A percentile compares a stretch with the other conserved stretches of the same genome.
Evolutionary conservation across 2,888 invertebrate species (phyloP).

Genomic region (Netelia virgata): DNA sequence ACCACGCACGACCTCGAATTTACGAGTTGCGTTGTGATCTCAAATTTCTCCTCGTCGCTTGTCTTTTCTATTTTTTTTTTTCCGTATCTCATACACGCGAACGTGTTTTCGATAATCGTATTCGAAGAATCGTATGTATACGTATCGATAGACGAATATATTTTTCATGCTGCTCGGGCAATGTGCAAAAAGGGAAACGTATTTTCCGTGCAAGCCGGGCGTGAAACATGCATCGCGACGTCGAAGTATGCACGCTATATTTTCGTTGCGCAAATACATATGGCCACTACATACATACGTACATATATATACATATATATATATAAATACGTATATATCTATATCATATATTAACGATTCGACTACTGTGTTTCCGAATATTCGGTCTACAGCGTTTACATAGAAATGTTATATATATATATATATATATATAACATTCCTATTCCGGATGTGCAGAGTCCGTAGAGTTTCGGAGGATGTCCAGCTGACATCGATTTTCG

Average conservation of each 20-base stretch:
- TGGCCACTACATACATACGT: slow-evolving; percentile 6
- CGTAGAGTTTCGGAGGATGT: slow-evolving; percentile 51
- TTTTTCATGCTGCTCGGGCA: neutral
- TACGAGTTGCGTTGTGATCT: neutral
- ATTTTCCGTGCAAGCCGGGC: slow-evolving; percentile 67
- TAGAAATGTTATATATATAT: neutral
- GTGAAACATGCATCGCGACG: slow-evolving; percentile 28
- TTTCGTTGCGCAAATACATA: slow-evolving; percentile 13
- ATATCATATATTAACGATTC: slow-evolving; percentile 21
- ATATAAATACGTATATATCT: neutral
- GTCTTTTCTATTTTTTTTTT: neutral
- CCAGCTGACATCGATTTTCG: slow-evolving; percentile 76
- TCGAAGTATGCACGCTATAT: slow-evolving; percentile 22
- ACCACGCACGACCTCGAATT: neutral
- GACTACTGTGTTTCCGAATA: slow-evolving; percentile 67
- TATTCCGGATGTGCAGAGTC: slow-evolving; percentile 48
- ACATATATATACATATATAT: too few species aligned
- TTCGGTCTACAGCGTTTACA: slow-evolving; percentile 61
- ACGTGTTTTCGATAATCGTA: neutral
- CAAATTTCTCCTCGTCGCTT: neutral
- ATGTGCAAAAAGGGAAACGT: slow-evolving; percentile 38
- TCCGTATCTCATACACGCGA: neutral
- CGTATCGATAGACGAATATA: slow-evolving; percentile 13
- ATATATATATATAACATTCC: slow-evolving; percentile 26
- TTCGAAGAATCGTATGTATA: neutral